Base-by-base conservation (phyloP, 2,797 vertebrate species). In the Peromyscus aztecus region DNA sequence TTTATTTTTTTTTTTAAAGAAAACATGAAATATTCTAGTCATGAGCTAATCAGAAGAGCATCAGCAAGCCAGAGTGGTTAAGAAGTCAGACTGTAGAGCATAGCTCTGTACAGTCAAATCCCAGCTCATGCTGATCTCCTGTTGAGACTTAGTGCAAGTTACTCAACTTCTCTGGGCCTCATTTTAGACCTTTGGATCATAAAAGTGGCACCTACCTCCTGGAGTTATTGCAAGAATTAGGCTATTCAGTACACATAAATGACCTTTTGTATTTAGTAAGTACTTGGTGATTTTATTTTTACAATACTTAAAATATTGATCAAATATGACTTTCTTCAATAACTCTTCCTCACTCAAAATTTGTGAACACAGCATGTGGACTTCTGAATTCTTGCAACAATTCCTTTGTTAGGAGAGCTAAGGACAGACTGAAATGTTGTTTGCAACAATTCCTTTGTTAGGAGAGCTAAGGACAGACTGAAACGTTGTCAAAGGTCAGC, bases 401-500 rank as follows among this genome's bases (percentile, higher is more conserved):
- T 96, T 96, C 73, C 63, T 71, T 95, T 94, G 94, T 87, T 84
- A 34, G 90, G 40, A 81, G 94, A 92, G 80, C 27, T 12, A 84
- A 16, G 88, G 78, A 82, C 71, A 43, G 78, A 82, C 88, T 81
- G 17, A 31, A 40, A 97, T 75, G 84, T 29, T 94, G 77, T 95
- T 43, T 93, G 61, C 34, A 94, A 86, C 49, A 57, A 23, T 96
- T 96, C 73, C 63, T 71, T 95, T 94, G 95, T 87, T 84, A 31
- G 90, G 40, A 84, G 94, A 91, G 80, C 27, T 12, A 84, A 16
- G 88, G 77, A 82, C 69, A 40, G 78, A 82, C 90, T 81, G 17
- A 31, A 40, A 97, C 67, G 83, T 34, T 94, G 77, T 95, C 92
- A 85, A 77, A 71, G 76, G 85, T 97, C 96, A 96, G 94, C 95